A percentile compares a stretch with the other conserved stretches of the same genome.
phyloP scores from a whole-genome alignment of 2,797 vertebrate species.

The Chaenodraco wilsoni region DNA sequence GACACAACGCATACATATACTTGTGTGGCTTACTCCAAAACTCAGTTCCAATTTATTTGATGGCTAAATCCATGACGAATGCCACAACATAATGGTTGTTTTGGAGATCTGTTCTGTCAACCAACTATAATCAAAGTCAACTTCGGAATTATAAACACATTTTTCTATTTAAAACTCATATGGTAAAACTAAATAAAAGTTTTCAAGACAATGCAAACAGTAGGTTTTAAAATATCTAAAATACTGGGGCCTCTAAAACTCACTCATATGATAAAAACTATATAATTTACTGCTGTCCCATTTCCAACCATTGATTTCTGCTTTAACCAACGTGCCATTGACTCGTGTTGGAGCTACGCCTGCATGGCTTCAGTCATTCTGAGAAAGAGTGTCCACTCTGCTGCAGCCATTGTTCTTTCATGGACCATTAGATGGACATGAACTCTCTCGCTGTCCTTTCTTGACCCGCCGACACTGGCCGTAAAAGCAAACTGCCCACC shows the following conservation, averaged over 20 bases:
- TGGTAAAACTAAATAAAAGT: not conserved
- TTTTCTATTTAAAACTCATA: not conserved
- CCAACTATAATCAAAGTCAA: not conserved
- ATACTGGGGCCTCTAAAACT: not conserved
- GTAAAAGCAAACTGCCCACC: conserved; percentile 82
- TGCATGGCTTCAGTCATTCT: conserved; percentile 28
- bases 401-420: conserved; percentile 78
- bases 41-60: conserved; percentile 12
- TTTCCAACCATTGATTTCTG: conserved; percentile 32
- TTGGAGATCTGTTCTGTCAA: conserved; percentile 5
- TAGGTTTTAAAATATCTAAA: not conserved
- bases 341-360: conserved; percentile 25
- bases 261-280: conserved; percentile 1
- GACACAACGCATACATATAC: not conserved
- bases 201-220: not conserved
- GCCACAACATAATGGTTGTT: not conserved
- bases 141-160: not conserved
- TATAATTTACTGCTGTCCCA: conserved; percentile 13
- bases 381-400: conserved; percentile 62
- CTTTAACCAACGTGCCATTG: not conserved
- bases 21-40: conserved; percentile 7
- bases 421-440: conserved; percentile 86
- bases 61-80: conserved; percentile 14
- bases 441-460: conserved; percentile 82
- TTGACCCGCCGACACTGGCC: conserved; percentile 80